Evolutionary conservation across 2,888 invertebrate genomes (phyloP).

Genomic region (Caenorhabditis virilis): DNA sequence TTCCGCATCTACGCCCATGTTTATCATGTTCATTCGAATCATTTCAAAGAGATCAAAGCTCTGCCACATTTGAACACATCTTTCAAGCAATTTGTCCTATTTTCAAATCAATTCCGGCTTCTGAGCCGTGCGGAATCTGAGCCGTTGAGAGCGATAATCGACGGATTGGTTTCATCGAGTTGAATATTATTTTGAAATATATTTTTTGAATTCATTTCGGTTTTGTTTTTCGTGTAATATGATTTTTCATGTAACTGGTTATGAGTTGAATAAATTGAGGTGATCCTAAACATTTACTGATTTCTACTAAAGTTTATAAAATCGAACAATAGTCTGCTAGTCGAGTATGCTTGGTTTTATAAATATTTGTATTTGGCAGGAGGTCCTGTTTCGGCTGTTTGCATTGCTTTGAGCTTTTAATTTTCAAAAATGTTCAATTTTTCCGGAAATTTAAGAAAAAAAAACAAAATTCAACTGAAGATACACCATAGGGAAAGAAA

Average conservation of each 20-base stretch:
- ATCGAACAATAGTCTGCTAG: too few species aligned
- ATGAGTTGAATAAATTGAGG: too few species aligned
- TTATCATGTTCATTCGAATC: constrained; percentile 94
- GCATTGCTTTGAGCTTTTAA: too few species aligned
- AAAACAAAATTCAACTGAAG: too few species aligned
- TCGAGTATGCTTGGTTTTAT: too few species aligned
- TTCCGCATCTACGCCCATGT: constrained; percentile 99
- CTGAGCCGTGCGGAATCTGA: constrained; percentile 33
- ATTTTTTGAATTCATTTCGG: background rate
- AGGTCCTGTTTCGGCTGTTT: too few species aligned
- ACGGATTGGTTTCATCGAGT: background rate
- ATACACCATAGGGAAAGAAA: too few species aligned
- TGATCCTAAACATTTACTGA: too few species aligned
- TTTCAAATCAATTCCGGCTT: constrained; percentile 45
- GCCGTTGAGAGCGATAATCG: constrained; percentile 37
- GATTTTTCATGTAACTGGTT: background rate
- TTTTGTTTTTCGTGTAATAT: background rate
- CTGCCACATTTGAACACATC: constrained; percentile 52
- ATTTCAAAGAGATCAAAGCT: constrained; percentile 41
- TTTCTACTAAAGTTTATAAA: too few species aligned
- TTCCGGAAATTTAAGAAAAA: too few species aligned
- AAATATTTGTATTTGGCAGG: too few species aligned
- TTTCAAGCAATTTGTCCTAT: constrained; percentile 49
- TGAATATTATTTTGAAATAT: background rate
- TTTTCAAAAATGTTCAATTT: too few species aligned